These are phyloP conservation scores for Charina bottae DNA, from an alignment of 2,113 vertebrate genomes.

Conservation along the genomic window DNA sequence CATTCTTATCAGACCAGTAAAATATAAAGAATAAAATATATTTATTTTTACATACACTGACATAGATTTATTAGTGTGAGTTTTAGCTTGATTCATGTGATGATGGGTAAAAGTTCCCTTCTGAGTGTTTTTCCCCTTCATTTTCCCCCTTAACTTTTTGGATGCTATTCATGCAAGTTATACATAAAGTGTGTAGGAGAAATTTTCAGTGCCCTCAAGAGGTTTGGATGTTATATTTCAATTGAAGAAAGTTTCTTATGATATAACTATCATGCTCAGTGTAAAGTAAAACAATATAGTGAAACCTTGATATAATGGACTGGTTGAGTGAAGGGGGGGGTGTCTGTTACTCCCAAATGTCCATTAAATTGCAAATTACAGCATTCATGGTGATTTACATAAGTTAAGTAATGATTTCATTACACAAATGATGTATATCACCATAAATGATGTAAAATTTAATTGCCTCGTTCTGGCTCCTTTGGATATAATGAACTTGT, in stretches of 20 bases:
- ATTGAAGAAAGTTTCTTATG: neutral
- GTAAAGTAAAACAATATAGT: neutral
- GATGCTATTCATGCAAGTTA: neutral
- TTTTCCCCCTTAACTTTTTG: neutral
- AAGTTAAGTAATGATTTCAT: neutral
- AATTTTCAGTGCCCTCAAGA: neutral
- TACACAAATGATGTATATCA: neutral
- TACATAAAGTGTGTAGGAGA: neutral
- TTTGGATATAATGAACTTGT: neutral
- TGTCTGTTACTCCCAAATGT: neutral
- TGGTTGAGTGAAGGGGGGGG: neutral
- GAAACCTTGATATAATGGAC: neutral
- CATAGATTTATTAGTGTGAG: neutral
- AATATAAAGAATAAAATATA: no score
- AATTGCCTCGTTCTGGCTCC: neutral
- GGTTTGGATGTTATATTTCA: neutral
- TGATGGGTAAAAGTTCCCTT: neutral
- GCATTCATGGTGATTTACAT: neutral
- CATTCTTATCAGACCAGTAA: no score
- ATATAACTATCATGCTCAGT: neutral
- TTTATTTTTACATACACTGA: no score
- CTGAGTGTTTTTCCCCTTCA: neutral
- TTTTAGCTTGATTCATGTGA: neutral
- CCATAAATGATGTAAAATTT: neutral
- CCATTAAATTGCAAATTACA: neutral